Conservation (phyloP, 35 echinoderm and acorn worm species). For the Hemicentrotus pulcherrimus region DNA sequence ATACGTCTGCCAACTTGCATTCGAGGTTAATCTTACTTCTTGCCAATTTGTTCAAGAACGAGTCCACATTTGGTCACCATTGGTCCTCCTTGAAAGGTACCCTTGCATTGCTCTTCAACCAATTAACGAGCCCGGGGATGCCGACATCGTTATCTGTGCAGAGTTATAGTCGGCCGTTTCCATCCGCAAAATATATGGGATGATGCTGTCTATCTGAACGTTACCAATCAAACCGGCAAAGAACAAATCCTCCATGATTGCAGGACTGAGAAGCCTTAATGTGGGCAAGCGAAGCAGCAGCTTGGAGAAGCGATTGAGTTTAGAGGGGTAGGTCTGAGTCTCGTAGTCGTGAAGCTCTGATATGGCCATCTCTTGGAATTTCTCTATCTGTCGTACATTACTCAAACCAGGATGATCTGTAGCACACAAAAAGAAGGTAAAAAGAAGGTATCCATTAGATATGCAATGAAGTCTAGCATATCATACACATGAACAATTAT, state of each 20-base stretch:
- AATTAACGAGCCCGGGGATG: neutral
- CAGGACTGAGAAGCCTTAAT: slow-evolving; percentile 80
- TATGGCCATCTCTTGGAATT: slow-evolving; percentile 90
- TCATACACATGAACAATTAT: no score
- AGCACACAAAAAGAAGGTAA: neutral
- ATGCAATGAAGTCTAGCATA: no score
- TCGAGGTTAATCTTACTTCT: neutral
- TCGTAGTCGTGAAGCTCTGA: slow-evolving; percentile 84
- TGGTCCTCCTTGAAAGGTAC: neutral
- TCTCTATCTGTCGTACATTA: slow-evolving; percentile 89
- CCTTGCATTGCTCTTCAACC: neutral
- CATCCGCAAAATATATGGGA: slow-evolving; percentile 97
- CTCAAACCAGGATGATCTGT: slow-evolving; percentile 93
- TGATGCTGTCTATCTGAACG: slow-evolving; percentile 99
- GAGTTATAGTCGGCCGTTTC: slow-evolving; percentile 98
- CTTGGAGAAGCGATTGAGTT: slow-evolving; percentile 84
- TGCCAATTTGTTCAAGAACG: neutral
- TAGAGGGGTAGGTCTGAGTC: slow-evolving; percentile 68
- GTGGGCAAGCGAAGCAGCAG: slow-evolving; percentile 84
- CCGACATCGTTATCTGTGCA: slow-evolving; percentile 79
- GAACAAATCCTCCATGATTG: slow-evolving; percentile 99
- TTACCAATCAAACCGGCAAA: slow-evolving; percentile 99
- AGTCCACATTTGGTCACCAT: slow-evolving; percentile 21
- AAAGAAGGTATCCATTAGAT: neutral
- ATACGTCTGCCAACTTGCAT: neutral